Base-by-base conservation (phyloP, 2,888 invertebrate species). In the Coleophora deauratella region DNA sequence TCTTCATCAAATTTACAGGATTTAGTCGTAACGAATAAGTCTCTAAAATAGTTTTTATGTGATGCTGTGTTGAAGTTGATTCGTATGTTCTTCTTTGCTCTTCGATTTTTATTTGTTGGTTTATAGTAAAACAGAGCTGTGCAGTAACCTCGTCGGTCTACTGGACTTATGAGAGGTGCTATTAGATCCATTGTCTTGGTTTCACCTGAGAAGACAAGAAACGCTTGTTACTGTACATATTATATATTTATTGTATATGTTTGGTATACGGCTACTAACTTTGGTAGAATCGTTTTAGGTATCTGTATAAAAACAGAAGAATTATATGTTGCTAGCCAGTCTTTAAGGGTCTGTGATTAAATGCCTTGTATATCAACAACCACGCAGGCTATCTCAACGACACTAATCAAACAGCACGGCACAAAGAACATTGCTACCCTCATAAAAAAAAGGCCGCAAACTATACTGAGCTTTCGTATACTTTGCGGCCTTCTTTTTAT, bases 141-240 rank as follows among this genome's bases (percentile, higher is more conserved):
- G 37, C 84, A 84, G 41, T 65, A 62, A 1, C 82, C 84, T 27
- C 50, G 51, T 44, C 79, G 66, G 32, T 70, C 57, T n/a, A 56
- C 67, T 0, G 68, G 70, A 11, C 71, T 55, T 15, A 77, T 39
- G 3, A 77, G 44, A 3, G 81, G 81, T 3, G 77, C 75, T 0
- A 80, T 57, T 9, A 82, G 38, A n/a, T 46, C 61, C 0, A 78
- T 44, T 1, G 47, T 66, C 45, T 65, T 72, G 0, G 48, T 49
- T 14, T 57, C 44, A 50, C 70, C 81, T 82, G 44, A 35, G 36
- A 35, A 34, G 9, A 33, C 33, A 31, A 32, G 1, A 35, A 38
- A 4, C 8, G 7, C 8, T 3, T 11, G 3, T 10, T 11, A 30
- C 6, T 13, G 6, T 11, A 28, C 6, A 27, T 13, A n/a, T 35